Base-by-base conservation (phyloP, 2,113 vertebrate genomes). In the Xenopus borealis region DNA sequence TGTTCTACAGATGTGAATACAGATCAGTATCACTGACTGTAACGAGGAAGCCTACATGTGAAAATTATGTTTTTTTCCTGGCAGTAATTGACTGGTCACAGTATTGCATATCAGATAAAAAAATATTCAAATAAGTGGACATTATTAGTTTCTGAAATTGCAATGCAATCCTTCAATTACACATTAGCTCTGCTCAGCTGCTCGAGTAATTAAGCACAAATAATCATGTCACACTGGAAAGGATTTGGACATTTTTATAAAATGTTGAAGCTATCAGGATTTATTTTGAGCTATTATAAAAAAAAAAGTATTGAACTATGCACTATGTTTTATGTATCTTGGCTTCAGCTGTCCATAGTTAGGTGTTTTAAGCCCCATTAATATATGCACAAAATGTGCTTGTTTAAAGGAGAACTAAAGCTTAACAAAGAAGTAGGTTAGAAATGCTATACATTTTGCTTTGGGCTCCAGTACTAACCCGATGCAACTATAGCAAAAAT, bases 111-210 rank as follows among this genome's bases (percentile, higher is more conserved):
- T 68, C 44, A 62, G 65, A 75, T 68, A 75, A 75, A 75, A 58
- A 75, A 62, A 72, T 62, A 72, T 72, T 65, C 47, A 72, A 62
- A 66, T 68, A 68, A 75, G 65, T 68, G 65, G 20, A 50, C 66
- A 75, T 68, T 75, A 75, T 75, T 75, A 75, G 52, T 68, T 52
- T 7, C 53, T 61, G 45, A 75, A 75, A 75, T 75, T 75, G 67
- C 55, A 62, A 20, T 52, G 53, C 44, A 75, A 16, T 40, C 61
- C 72, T 75, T 75, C 65, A 75, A 75, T 75, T 75, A 75, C 65
- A 68, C 58, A 68, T 68, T 62, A 62, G 64, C 61, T 68, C 20
- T 68, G 72, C 72, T 68, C 67, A 55, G 57, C 53, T 75, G 23
- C 46, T 57, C 72, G 68, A 67, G 55, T 75, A 67, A 75, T 67